Evolutionary conservation across 2,113 vertebrate species (phyloP).

Genomic region (Tretioscincus oriximinensis): DNA sequence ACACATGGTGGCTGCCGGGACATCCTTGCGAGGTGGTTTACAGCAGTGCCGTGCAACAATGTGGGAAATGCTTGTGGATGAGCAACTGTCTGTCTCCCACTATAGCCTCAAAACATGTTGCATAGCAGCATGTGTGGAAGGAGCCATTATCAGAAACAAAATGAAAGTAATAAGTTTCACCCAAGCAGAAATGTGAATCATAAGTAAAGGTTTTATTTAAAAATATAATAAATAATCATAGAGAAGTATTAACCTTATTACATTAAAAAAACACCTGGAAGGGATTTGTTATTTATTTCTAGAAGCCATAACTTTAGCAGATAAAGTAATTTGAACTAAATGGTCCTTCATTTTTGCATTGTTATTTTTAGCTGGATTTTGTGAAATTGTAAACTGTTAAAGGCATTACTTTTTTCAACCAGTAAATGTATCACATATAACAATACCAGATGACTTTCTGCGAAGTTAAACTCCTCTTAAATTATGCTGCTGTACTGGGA

Average conservation of each 20-base stretch:
- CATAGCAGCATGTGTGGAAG: too few species aligned
- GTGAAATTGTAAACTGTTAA: background rate
- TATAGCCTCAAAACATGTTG: too few species aligned
- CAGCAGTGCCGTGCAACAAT: too few species aligned
- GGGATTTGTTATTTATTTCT: background rate
- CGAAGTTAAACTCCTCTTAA: background rate
- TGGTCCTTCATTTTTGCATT: background rate
- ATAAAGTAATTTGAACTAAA: conserved; percentile 8
- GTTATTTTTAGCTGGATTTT: background rate
- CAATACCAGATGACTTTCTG: background rate
- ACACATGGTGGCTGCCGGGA: too few species aligned
- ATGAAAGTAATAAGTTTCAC: too few species aligned
- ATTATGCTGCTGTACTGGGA: background rate
- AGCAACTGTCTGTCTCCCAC: too few species aligned
- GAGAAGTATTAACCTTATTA: background rate
- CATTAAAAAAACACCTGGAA: background rate
- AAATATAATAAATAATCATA: too few species aligned
- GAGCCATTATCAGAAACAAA: too few species aligned
- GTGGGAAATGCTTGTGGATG: too few species aligned
- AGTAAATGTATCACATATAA: background rate
- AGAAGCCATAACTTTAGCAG: background rate
- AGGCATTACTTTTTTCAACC: conserved; percentile 8
- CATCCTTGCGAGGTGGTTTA: too few species aligned
- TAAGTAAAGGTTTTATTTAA: too few species aligned
- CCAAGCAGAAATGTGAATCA: too few species aligned